These are phyloP conservation scores for Blastobasis adustella DNA, from an alignment of 2,888 invertebrate species.

Conservation along the genomic window DNA sequence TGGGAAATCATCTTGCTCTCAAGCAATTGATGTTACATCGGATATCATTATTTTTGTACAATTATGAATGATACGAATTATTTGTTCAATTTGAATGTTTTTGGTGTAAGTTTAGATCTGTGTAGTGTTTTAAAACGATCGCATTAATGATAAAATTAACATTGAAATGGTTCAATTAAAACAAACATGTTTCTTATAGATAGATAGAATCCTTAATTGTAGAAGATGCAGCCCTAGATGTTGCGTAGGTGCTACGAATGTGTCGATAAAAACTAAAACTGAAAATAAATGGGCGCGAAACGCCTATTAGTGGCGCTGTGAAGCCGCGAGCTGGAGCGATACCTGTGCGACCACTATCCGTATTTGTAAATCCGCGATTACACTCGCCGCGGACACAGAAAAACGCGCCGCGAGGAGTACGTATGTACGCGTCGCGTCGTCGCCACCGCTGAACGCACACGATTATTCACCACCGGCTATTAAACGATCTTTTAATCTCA, in stretches of 20 bases:
- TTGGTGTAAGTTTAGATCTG: no score
- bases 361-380: slow-evolving; percentile 52
- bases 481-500: slow-evolving; percentile 6
- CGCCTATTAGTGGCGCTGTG: slow-evolving; percentile 45
- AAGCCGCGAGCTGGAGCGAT: slow-evolving; percentile 20
- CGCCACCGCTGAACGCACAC: background rate
- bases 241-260: slow-evolving; percentile 52
- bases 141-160: no score
- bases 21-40: background rate
- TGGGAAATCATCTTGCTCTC: slow-evolving; percentile 18
- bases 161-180: no score
- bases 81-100: no score
- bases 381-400: slow-evolving; percentile 32
- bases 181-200: background rate
- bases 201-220: background rate
- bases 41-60: no score
- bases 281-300: slow-evolving; percentile 55
- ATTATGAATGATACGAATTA: no score
- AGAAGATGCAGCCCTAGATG: slow-evolving; percentile 32
- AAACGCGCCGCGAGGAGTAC: slow-evolving; percentile 14
- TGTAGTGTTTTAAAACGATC: no score
- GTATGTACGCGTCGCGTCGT: background rate
- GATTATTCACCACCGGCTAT: slow-evolving; percentile 4
- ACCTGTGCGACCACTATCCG: slow-evolving; percentile 35
- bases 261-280: slow-evolving; percentile 57